Percentiles rank a stretch among this genome's conserved stretches.
These are phyloP conservation scores for Clupea harengus DNA, from an alignment of 2,113 vertebrate genomes.

Conservation along the genomic window DNA sequence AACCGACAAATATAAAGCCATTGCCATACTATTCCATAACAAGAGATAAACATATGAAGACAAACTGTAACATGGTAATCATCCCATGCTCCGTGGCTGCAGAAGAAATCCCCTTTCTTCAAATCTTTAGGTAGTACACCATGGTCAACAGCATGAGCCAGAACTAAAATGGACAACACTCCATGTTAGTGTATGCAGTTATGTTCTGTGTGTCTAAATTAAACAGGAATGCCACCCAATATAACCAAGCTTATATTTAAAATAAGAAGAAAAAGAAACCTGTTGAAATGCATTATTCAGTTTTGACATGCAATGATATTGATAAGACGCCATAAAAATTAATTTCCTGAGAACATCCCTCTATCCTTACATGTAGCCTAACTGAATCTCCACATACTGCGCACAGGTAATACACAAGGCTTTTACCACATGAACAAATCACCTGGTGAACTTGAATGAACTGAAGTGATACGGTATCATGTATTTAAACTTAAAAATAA, in stretches of 20 bases:
- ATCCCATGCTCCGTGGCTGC: background rate
- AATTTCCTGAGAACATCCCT: too few relatives aligned
- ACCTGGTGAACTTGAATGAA: too few relatives aligned
- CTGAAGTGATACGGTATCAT: too few relatives aligned
- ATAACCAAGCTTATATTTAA: background rate
- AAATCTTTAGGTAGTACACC: slow-evolving; percentile 60
- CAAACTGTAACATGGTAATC: background rate
- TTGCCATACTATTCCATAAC: background rate
- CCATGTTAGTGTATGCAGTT: background rate
- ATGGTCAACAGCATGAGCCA: slow-evolving; percentile 68
- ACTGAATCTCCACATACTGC: too few relatives aligned
- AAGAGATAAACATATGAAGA: background rate
- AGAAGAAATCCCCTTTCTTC: background rate
- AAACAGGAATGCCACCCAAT: background rate
- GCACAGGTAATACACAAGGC: too few relatives aligned
- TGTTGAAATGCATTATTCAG: too few relatives aligned
- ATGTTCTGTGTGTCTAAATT: background rate
- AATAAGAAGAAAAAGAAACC: too few relatives aligned
- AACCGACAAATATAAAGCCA: background rate
- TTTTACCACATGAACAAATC: too few relatives aligned
- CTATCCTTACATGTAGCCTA: too few relatives aligned
- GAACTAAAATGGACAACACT: slow-evolving; percentile 53
- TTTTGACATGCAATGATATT: too few relatives aligned
- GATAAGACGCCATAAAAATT: too few relatives aligned
- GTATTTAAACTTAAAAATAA: too few relatives aligned